Base-by-base conservation (phyloP, 2,113 vertebrate species). In the Dolichallabes microphthalmus region DNA sequence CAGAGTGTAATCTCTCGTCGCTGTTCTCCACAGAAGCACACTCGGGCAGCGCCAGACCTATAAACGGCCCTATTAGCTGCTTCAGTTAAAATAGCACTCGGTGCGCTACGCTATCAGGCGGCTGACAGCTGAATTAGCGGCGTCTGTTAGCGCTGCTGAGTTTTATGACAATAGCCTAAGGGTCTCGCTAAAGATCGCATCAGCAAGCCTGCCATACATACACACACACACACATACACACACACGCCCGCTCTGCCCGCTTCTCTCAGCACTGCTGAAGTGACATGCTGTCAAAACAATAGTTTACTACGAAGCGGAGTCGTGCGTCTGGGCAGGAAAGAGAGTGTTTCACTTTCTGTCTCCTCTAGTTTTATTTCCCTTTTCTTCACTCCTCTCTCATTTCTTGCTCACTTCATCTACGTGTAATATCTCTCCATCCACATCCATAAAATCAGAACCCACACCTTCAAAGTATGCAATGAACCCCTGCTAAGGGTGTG, bases 141-240 rank as follows among this genome's bases (percentile, higher is more conserved):
- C 91, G 94, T 95, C 94, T 92, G 96, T 97, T 96, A 94, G 93
- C 90, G 92, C 95, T 93, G 96, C 96, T 96, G 95, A 95, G 96
- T 95, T 95, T 97, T 94, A 95, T 98, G 97, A 98, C 97, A 98
- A 97, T 98, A 97, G 97, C 97, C 97, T 97, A 95, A 96, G 97
- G 97, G 95, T 93, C 95, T 95, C 96, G 96, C 97, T 97, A 98
- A 96, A 98, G 97, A 98, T 96, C 96, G 96, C 94, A 93, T 93
- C 91, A 94, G 94, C 95, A 91, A 82, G 66, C 81, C 94, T 95
- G 94, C 95, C 93, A 93, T 93, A 82, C 66, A 71, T 52, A 71
- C 52, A 69, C 66, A 39, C 55, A 27, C 52, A 27, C 53, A 57
- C 74, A n/a, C 32, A 74, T 25, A 79, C 76, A 80, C 22, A 11